Evolutionary conservation across 2,888 invertebrate genomes (phyloP).

Genomic region (Cephus rjabovi): DNA sequence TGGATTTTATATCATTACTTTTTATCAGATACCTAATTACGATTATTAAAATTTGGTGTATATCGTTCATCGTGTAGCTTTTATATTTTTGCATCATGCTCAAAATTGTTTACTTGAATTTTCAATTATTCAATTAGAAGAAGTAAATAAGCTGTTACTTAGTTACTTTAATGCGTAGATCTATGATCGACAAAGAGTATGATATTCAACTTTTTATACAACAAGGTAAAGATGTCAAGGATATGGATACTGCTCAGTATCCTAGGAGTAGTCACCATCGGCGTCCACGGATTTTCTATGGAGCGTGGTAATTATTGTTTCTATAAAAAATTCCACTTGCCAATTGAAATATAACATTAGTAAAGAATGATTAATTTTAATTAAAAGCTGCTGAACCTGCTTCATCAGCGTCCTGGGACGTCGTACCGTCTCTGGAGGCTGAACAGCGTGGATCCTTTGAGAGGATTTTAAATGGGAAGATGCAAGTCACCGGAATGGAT

Average conservation of each 20-base stretch:
- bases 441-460: conserved; percentile 19
- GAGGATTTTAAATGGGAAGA: conserved; percentile 22
- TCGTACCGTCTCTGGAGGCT: conserved; percentile 4
- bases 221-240: conserved; percentile 13
- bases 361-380: not conserved
- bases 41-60: no score
- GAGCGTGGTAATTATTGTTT: conserved; percentile 11
- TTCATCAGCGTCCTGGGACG: conserved; percentile 6
- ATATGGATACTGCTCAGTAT: conserved; percentile 26
- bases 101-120: no score
- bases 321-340: not conserved
- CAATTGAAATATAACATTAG: not conserved
- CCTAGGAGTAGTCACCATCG: conserved; percentile 21
- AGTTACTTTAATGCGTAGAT: no score
- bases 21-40: no score
- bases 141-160: no score
- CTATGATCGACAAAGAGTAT: not conserved
- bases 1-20: not conserved
- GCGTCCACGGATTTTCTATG: conserved; percentile 20
- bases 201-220: not conserved
- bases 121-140: no score
- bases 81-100: no score
- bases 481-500: conserved; percentile 23
- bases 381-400: not conserved
- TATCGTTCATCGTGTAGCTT: no score